These are phyloP conservation scores for Drosophila murphyi DNA, from an alignment of 1,140 invertebrate species.

Conservation along the genomic window DNA sequence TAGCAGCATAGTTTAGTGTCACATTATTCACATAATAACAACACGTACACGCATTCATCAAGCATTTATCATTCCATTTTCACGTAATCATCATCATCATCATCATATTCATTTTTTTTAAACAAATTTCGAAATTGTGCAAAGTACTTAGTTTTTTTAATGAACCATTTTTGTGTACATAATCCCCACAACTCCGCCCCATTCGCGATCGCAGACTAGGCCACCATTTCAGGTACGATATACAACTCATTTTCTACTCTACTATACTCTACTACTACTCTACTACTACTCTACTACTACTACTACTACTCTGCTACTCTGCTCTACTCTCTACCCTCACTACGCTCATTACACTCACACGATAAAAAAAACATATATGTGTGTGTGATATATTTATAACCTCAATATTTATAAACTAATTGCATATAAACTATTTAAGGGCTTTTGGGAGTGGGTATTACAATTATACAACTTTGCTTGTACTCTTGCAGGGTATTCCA, in stretches of 20 bases:
- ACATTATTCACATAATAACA: conserved; percentile 39
- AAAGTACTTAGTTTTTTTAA: conserved; percentile 79
- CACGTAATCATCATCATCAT: conserved; percentile 29
- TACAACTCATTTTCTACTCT: conserved; percentile 78
- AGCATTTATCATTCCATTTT: conserved; percentile 45
- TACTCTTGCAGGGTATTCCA: background rate
- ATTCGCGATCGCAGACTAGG: conserved; percentile 83
- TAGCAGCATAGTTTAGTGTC: conserved; percentile 25
- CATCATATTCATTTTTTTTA: conserved; percentile 50
- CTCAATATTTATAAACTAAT: conserved; percentile 7
- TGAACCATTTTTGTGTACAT: conserved; percentile 83
- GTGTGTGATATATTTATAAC: conserved; percentile 11
- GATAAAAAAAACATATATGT: conserved; percentile 15
- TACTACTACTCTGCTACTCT: conserved; percentile 54
- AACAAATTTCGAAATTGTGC: conserved; percentile 79
- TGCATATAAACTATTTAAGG: conserved; percentile 1
- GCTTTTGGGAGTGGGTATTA: conserved; percentile 1
- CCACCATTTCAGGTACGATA: conserved; percentile 84
- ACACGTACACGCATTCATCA: conserved; percentile 42
- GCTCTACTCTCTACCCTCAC: conserved; percentile 26
- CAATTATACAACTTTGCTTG: background rate
- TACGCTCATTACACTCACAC: conserved; percentile 49
- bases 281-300: conserved; percentile 47
- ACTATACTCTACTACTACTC: conserved; percentile 58
- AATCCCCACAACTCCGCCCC: conserved; percentile 82